A percentile compares a stretch with the other conserved stretches of the same genome.
phyloP scores from a whole-genome alignment of 2,797 vertebrate species.

The Syngnathus rostellatus region DNA sequence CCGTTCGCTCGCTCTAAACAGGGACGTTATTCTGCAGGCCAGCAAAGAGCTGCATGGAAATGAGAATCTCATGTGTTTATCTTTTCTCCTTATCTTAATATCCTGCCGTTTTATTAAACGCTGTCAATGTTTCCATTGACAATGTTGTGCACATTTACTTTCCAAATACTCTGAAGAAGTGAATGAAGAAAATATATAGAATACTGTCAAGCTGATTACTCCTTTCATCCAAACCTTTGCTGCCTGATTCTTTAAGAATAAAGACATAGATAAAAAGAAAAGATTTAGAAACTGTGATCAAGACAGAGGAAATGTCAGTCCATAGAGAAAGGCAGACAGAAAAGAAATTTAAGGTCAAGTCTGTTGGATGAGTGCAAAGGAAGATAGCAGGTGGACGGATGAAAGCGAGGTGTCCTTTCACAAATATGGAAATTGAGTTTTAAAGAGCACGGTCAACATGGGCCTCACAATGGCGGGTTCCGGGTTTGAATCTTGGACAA shows the following conservation, averaged over 20 bases:
- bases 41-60: slow-evolving; percentile 20
- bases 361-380: neutral
- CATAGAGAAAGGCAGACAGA: neutral
- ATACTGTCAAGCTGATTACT: neutral
- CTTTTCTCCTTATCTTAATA: neutral
- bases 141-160: neutral
- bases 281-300: slow-evolving; percentile 34
- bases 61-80: slow-evolving; percentile 25
- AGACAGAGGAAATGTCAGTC: slow-evolving; percentile 42
- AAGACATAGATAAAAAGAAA: slow-evolving; percentile 9
- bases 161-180: neutral
- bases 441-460: neutral
- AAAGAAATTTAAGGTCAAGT: neutral
- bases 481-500: neutral
- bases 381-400: neutral
- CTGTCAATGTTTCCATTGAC: neutral
- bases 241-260: slow-evolving; percentile 6
- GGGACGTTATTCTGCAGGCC: slow-evolving; percentile 25
- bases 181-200: neutral
- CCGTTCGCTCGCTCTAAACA: slow-evolving; percentile 5
- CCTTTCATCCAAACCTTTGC: neutral
- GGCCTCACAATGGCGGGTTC: neutral
- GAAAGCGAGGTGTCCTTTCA: neutral
- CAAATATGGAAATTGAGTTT: neutral
- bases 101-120: slow-evolving; percentile 2